Conservation (phyloP, 2,888 invertebrate species). For the Ectropis crepuscularia region DNA sequence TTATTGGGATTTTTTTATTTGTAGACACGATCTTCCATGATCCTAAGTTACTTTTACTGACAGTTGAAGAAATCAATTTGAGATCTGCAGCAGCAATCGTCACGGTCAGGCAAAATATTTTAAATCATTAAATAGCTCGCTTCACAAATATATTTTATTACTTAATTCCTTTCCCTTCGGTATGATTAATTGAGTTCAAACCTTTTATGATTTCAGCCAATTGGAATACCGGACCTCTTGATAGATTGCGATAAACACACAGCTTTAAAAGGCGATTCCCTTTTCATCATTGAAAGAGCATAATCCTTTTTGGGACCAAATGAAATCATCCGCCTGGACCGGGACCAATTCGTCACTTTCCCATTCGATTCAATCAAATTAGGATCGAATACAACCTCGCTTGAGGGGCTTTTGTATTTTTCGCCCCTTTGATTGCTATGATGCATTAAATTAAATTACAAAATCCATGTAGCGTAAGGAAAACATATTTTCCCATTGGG, state of each 20-base stretch:
- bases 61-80: too few species aligned
- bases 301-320: constrained; percentile 38
- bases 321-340: constrained; percentile 36
- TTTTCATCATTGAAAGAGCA: constrained; percentile 35
- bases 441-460: constrained; percentile 44
- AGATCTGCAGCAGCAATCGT: too few species aligned
- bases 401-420: constrained; percentile 34
- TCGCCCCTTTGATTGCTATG: constrained; percentile 42
- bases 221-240: constrained; percentile 18
- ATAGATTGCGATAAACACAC: constrained; percentile 32
- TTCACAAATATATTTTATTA: too few species aligned
- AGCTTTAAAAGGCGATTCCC: constrained; percentile 25
- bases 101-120: too few species aligned
- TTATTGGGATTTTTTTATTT: too few species aligned
- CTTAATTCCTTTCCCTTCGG: too few species aligned
- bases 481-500: constrained; percentile 36
- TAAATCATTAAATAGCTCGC: too few species aligned
- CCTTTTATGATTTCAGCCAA: constrained; percentile 10
- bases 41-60: too few species aligned
- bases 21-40: too few species aligned
- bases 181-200: neutral
- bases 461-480: constrained; percentile 27
- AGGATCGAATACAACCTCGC: constrained; percentile 41
- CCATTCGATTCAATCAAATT: constrained; percentile 44
- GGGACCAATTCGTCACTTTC: constrained; percentile 41